Base-by-base conservation (phyloP, 2,797 vertebrate genomes). In the Chelon labrosus region DNA sequence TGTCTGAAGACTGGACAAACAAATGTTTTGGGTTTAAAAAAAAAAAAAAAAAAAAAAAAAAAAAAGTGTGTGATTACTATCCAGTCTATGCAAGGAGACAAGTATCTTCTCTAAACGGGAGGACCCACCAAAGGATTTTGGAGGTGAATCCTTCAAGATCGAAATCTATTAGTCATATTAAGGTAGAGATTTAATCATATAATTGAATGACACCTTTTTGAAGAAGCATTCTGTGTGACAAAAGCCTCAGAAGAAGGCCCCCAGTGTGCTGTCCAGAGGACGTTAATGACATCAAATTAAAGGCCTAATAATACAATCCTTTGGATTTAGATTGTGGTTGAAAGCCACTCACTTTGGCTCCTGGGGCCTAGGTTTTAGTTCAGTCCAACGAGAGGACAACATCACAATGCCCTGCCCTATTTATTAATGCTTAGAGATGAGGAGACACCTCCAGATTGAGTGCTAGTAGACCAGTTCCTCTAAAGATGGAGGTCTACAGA, bases 401-500 rank as follows among this genome's bases (percentile, higher is more conserved):
- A 80, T 69, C 58, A 25, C 60, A 42, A 73, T 74, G 77, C 84
- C 85, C 82, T 13, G 50, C 39, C 75, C 83, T 87, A 84, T 90
- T 90, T 94, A 89, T 90, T 90, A 63, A 80, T 56, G 50, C 73
- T 70, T 39, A 42, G 71, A 85, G 79, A 84, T 56, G 57, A 80
- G 39, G 65, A 75, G 67, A 81, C 54, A 2, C 52, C 76, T 84
- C 79, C 78, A 62, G 57, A 77, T 53, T 52, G 47, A 80, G 55
- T 2, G 66, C 78, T 74, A 70, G 80, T 84, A 88, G 82, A 86
- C 74, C 35, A 10, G 73, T 69, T 90, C 88, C 88, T 92, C 80
- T 90, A 88, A 93, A 84, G 87, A 90, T 44, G 83, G 78, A 87
- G 70, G 88, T 92, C 88, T 90, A 75, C 76, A 88, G 85, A 90